phyloP scores from a whole-genome alignment of 2,888 invertebrate genomes.

The Eudemis profundana region DNA sequence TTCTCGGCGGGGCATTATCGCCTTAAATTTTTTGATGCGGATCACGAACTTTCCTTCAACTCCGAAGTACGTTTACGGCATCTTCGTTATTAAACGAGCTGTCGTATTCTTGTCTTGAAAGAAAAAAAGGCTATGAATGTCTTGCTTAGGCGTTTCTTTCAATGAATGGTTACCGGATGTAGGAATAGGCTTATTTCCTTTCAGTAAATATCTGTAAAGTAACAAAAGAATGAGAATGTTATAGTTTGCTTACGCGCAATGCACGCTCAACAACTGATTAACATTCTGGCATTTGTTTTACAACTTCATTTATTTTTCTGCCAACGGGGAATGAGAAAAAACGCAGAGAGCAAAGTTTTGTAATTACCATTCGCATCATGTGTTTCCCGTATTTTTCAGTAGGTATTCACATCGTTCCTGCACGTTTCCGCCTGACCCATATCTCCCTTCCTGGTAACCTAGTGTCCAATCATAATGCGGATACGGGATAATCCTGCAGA shows the following conservation, averaged over 20 bases:
- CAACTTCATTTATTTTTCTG: constrained; percentile 58
- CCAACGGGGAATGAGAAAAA: constrained; percentile 51
- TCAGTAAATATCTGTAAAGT: background rate
- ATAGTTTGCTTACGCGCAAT: background rate
- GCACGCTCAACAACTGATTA: constrained; percentile 47
- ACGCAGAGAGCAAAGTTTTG: constrained; percentile 55
- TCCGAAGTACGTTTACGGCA: background rate
- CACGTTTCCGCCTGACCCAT: constrained; percentile 45
- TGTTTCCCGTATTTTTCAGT: constrained; percentile 55
- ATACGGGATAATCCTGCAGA: constrained; percentile 28
- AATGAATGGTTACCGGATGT: background rate
- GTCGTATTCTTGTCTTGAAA: background rate
- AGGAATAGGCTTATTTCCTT: background rate
- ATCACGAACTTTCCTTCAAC: constrained; percentile 12
- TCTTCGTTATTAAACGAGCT: constrained; percentile 10
- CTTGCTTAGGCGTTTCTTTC: background rate
- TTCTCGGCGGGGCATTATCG: constrained; percentile 52
- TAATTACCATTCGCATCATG: constrained; percentile 59
- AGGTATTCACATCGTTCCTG: constrained; percentile 54
- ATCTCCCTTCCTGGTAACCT: constrained; percentile 29
- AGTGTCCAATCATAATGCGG: constrained; percentile 23
- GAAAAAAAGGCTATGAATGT: background rate
- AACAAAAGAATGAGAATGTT: background rate
- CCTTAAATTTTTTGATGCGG: constrained; percentile 44
- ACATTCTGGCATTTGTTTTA: constrained; percentile 47